Evolutionary conservation across 2,113 vertebrate genomes (phyloP).

Genomic region (Passer domesticus): DNA sequence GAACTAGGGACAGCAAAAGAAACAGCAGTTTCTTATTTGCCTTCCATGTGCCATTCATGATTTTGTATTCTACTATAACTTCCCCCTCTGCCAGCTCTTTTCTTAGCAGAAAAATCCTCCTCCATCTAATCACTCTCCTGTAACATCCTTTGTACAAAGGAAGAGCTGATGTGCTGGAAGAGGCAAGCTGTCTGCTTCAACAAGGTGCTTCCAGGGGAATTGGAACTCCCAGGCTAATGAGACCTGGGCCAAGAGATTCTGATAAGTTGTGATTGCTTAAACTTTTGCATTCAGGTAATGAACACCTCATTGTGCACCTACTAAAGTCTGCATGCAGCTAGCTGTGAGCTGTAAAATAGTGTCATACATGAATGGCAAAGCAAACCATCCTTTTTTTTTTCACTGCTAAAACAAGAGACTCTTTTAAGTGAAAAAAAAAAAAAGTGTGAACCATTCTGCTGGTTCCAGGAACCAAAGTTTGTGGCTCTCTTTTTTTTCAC

Average conservation of each 20-base stretch:
- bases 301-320: neutral
- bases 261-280: conserved; percentile 39
- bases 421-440: neutral
- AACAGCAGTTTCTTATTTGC: neutral
- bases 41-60: neutral
- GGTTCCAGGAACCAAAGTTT: neutral
- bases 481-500: neutral
- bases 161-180: neutral
- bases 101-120: neutral
- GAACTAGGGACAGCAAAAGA: neutral
- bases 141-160: neutral
- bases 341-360: neutral
- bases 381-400: conserved; percentile 15
- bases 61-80: neutral
- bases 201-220: neutral
- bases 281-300: neutral
- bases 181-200: conserved; percentile 9
- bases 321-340: neutral
- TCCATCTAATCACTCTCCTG: neutral
- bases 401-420: neutral
- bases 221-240: conserved; percentile 25
- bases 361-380: neutral
- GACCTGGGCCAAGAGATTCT: conserved; percentile 28
- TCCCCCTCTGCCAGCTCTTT: neutral
- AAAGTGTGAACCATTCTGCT: neutral